These are phyloP conservation scores for Hypomecis atomaria DNA, from an alignment of 2,888 invertebrate species.

Conservation along the genomic window DNA sequence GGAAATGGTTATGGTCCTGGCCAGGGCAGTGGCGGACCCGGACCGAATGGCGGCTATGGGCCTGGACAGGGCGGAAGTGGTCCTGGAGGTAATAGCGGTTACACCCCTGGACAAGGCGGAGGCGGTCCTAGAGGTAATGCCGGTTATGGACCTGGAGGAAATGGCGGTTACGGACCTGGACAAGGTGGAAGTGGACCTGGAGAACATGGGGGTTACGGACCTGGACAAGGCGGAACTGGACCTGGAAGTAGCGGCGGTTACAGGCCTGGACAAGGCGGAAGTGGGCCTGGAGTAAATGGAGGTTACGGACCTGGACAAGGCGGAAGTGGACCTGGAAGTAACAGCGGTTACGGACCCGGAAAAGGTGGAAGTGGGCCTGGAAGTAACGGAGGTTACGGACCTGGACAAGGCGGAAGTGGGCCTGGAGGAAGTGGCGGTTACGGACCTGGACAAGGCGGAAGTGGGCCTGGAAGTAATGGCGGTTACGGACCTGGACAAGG, in stretches of 20 bases:
- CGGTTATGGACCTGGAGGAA: conserved; percentile 28
- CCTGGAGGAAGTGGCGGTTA: conserved; percentile 10
- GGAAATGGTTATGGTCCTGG: conserved; percentile 29
- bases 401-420: conserved; percentile 21
- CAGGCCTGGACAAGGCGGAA: conserved; percentile 34
- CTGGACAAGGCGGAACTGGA: conserved; percentile 22
- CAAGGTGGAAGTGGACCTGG: conserved; percentile 17
- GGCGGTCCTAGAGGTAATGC: conserved; percentile 1
- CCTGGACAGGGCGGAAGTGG: conserved; percentile 32
- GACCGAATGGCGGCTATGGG: conserved; percentile 37
- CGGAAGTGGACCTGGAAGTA: conserved; percentile 4
- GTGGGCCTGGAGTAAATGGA: conserved; percentile 11
- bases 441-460: conserved; percentile 17
- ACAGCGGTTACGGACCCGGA: conserved; percentile 14
- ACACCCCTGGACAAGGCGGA: conserved; percentile 27
- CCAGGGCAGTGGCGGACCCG: conserved; percentile 12
- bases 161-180: conserved; percentile 27
- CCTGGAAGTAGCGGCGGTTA: conserved; percentile 35
- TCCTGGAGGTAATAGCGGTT: not conserved
- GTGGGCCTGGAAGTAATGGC: not conserved
- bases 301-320: conserved; percentile 27
- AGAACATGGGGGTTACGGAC: conserved; percentile 28
- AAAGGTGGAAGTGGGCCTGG: conserved; percentile 4
- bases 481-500: conserved; percentile 30
- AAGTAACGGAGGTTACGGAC: conserved; percentile 5